Conservation (phyloP, 2,797 vertebrate species). For the Chloroceryle inda region DNA sequence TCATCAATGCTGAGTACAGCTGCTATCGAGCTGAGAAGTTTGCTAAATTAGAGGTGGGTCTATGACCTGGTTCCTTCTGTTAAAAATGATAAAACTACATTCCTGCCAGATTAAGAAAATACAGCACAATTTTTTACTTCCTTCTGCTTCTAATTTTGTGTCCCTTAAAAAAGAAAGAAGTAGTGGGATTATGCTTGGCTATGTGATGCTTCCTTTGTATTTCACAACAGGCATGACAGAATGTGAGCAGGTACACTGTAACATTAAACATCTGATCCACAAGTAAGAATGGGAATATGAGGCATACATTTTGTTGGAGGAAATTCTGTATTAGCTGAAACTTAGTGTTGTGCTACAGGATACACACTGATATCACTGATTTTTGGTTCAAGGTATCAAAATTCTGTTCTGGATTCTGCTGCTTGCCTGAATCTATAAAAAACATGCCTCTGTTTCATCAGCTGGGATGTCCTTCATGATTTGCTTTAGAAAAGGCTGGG, state of each 20-base stretch:
- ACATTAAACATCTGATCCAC: neutral
- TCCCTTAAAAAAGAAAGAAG: neutral
- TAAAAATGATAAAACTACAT: neutral
- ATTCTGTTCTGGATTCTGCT: neutral
- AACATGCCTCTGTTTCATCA: neutral
- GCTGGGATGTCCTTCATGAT: neutral
- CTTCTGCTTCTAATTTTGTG: neutral
- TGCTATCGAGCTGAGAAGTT: conserved; percentile 95
- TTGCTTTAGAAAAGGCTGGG: neutral
- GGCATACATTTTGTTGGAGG: neutral
- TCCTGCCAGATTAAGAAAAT: neutral
- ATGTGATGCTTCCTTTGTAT: neutral
- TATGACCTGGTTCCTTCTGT: neutral
- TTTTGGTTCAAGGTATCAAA: neutral
- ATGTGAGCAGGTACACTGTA: neutral
- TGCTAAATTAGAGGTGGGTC: conserved; percentile 90
- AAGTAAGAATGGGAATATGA: neutral
- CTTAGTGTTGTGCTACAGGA: neutral
- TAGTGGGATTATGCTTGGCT: neutral
- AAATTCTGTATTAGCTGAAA: neutral
- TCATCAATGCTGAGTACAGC: conserved; percentile 94
- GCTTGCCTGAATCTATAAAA: neutral
- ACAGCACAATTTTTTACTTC: neutral
- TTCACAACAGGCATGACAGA: neutral
- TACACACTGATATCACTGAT: neutral